Evolutionary conservation across 2,888 invertebrate genomes (phyloP).

Genomic region (Diarsia brunnea): DNA sequence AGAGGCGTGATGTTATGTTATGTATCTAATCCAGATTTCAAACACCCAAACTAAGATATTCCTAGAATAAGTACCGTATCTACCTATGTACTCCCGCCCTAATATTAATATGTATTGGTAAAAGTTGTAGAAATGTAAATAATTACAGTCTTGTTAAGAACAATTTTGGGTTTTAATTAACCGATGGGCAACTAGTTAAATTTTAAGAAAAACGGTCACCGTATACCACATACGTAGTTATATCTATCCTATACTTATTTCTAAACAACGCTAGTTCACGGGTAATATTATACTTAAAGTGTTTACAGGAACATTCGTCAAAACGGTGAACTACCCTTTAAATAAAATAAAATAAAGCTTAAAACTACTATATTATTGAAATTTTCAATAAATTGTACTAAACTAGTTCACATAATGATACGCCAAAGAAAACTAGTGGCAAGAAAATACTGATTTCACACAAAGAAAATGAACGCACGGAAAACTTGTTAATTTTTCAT

Average conservation of each 20-base stretch:
- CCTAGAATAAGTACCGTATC: background rate
- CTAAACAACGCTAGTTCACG: background rate
- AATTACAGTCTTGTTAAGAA: background rate
- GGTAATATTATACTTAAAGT: no score
- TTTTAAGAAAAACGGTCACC: background rate
- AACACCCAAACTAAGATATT: background rate
- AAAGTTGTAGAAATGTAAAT: background rate
- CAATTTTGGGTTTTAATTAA: background rate
- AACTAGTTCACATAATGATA: background rate
- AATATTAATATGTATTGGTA: background rate
- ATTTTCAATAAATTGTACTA: background rate
- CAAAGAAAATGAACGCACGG: conserved; percentile 50
- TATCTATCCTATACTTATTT: no score
- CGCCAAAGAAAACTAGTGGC: background rate
- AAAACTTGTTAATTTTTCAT: conserved; percentile 6
- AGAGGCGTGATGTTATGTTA: no score
- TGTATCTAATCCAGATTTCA: background rate
- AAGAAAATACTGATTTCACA: conserved; percentile 29
- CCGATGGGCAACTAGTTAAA: background rate
- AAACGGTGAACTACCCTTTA: background rate
- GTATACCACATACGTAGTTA: background rate
- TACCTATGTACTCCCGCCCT: background rate
- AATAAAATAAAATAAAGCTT: background rate
- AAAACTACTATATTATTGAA: background rate
- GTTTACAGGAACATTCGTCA: background rate